Percentiles rank a stretch among this genome's conserved stretches.
Evolutionary conservation across 2,888 invertebrate species (phyloP).

Genomic region (Spodoptera picta): DNA sequence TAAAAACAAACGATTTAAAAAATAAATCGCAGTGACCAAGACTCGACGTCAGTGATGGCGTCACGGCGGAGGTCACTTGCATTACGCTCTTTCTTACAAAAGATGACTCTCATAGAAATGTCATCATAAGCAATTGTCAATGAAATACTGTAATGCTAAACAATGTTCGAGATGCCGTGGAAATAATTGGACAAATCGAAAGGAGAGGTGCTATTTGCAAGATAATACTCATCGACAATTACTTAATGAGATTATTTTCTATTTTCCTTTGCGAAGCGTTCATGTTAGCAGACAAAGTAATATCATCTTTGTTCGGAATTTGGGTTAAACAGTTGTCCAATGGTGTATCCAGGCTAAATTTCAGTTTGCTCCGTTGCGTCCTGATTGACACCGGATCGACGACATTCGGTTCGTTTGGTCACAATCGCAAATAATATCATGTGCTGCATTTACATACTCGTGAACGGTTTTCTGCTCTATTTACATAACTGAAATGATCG

Average conservation of each 20-base stretch:
- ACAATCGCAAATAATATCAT: slow-evolving; percentile 81
- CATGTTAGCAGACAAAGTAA: slow-evolving; percentile 59
- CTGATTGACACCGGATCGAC: slow-evolving; percentile 60
- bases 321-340: slow-evolving; percentile 69
- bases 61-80: slow-evolving; percentile 48
- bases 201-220: slow-evolving; percentile 11
- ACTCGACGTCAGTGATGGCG: slow-evolving; percentile 38
- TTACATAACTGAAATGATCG: slow-evolving; percentile 81
- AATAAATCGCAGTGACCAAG: slow-evolving; percentile 32
- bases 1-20: too few species aligned
- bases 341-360: slow-evolving; percentile 71
- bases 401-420: slow-evolving; percentile 67
- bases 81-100: slow-evolving; percentile 48
- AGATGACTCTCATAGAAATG: slow-evolving; percentile 52
- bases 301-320: slow-evolving; percentile 69
- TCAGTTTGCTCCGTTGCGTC: slow-evolving; percentile 74
- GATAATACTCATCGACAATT: not conserved
- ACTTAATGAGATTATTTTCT: slow-evolving; percentile 1
- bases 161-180: slow-evolving; percentile 17
- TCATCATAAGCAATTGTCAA: slow-evolving; percentile 45
- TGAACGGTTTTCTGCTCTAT: slow-evolving; percentile 82
- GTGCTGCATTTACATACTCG: slow-evolving; percentile 71
- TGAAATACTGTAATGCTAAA: slow-evolving; percentile 39
- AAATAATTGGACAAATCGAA: slow-evolving; percentile 21
- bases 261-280: slow-evolving; percentile 33